Evolutionary conservation across 2,797 vertebrate species (phyloP).

Genomic region (Chanos chanos): DNA sequence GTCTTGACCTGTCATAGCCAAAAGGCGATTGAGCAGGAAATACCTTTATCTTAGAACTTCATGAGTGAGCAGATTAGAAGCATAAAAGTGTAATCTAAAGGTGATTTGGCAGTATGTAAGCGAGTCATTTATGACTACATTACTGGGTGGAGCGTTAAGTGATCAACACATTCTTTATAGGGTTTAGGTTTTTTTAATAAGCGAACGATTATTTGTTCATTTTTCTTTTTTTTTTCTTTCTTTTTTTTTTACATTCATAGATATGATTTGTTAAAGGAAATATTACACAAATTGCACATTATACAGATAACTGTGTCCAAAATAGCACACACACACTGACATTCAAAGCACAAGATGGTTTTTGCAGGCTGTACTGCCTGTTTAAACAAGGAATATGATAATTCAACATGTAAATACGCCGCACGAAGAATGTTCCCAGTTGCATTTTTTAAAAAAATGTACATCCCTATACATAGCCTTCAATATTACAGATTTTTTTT

Average conservation of each 20-base stretch:
- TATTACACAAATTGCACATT: conserved; percentile 62
- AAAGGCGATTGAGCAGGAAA: too few species aligned
- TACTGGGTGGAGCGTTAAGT: too few species aligned
- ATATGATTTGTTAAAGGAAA: conserved; percentile 58
- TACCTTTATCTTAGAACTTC: too few species aligned
- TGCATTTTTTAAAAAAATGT: conserved; percentile 58
- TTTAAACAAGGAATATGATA: conserved; percentile 50
- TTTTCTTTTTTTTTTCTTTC: conserved; percentile 37
- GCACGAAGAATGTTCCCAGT: conserved; percentile 63
- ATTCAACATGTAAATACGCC: conserved; percentile 67
- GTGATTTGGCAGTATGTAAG: too few species aligned
- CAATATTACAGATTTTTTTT: conserved; percentile 61
- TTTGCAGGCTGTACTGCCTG: conserved; percentile 39
- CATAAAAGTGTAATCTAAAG: too few species aligned
- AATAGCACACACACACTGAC: conserved; percentile 46
- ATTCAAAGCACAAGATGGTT: conserved; percentile 40
- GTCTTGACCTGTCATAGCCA: too few species aligned
- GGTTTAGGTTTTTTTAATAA: conserved; percentile 60
- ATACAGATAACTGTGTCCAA: conserved; percentile 53
- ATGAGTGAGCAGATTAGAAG: too few species aligned
- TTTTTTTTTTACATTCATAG: conserved; percentile 62
- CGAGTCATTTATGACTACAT: too few species aligned
- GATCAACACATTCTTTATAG: neutral
- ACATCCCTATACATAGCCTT: conserved; percentile 63
- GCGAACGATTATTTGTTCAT: conserved; percentile 51